These are phyloP conservation scores for Sinocyclocheilus grahami DNA, from an alignment of 2,113 vertebrate species.

Conservation along the genomic window DNA sequence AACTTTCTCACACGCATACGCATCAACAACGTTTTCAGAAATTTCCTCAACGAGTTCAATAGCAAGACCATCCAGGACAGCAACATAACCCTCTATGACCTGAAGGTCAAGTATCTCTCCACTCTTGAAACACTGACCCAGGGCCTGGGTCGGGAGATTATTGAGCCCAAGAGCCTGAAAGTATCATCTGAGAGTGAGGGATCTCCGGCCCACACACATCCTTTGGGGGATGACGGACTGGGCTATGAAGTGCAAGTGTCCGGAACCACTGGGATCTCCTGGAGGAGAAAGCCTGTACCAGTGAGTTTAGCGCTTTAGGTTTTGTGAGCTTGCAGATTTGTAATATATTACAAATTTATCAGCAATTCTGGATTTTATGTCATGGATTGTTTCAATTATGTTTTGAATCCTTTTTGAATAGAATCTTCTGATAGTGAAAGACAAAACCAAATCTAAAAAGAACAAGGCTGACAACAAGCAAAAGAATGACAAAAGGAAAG, in stretches of 20 bases:
- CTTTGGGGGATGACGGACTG: conserved; percentile 52
- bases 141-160: conserved; percentile 84
- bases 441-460: conserved; percentile 85
- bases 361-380: not conserved
- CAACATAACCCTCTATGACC: conserved; percentile 87
- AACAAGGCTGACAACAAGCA: conserved; percentile 79
- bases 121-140: conserved; percentile 92
- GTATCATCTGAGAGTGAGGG: conserved; percentile 86
- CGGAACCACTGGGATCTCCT: conserved; percentile 89
- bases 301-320: conserved; percentile 66
- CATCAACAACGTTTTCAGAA: conserved; percentile 96
- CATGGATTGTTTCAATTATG: not conserved
- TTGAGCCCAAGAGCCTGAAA: conserved; percentile 75
- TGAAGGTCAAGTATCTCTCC: conserved; percentile 96
- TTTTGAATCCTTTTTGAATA: conserved; percentile 59
- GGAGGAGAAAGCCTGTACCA: conserved; percentile 80
- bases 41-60: conserved; percentile 96
- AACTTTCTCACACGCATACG: conserved; percentile 91
- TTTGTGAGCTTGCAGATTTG: not conserved
- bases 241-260: conserved; percentile 84
- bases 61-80: conserved; percentile 89
- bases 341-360: not conserved
- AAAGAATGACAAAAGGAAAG: conserved; percentile 80
- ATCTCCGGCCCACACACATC: conserved; percentile 46
- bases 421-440: conserved; percentile 75